Conservation (phyloP, 2,113 vertebrate species). For the Ahaetulla prasina region DNA sequence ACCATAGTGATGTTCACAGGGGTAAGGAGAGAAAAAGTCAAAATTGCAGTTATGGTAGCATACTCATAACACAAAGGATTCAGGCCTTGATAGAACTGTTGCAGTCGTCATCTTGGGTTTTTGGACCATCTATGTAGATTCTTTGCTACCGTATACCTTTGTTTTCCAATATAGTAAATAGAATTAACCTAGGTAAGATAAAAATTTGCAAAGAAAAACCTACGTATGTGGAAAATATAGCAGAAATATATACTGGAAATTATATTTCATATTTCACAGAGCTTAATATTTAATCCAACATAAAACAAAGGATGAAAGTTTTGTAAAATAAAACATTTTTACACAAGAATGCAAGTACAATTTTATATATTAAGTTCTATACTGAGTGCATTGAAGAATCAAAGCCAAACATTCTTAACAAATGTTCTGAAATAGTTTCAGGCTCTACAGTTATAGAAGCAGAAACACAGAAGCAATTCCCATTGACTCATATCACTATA, state of each 20-base stretch:
- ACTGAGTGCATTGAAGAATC: not conserved
- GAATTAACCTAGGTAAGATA: not conserved
- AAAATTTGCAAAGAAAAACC: constrained; percentile 22
- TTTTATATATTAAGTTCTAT: not conserved
- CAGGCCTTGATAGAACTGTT: not conserved
- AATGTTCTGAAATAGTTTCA: not conserved
- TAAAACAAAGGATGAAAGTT: constrained; percentile 9
- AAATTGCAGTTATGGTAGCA: not conserved
- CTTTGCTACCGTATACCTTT: not conserved
- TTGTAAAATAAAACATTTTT: constrained; percentile 18
- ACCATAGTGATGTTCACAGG: not conserved
- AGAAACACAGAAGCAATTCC: constrained; percentile 4
- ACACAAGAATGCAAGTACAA: not conserved
- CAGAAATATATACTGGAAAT: constrained; percentile 7
- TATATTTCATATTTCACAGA: constrained; percentile 28
- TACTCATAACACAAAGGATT: not conserved
- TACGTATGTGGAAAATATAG: not conserved
- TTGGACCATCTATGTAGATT: not conserved
- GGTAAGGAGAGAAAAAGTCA: not conserved
- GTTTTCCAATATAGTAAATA: constrained; percentile 21
- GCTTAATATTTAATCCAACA: not conserved
- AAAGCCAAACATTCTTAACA: constrained; percentile 10
- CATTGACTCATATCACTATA: constrained; percentile 21
- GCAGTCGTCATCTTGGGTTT: not conserved
- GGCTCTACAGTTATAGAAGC: not conserved